These are phyloP conservation scores for Ichneumon xanthorius DNA, from an alignment of 2,888 invertebrate species.

Conservation along the genomic window DNA sequence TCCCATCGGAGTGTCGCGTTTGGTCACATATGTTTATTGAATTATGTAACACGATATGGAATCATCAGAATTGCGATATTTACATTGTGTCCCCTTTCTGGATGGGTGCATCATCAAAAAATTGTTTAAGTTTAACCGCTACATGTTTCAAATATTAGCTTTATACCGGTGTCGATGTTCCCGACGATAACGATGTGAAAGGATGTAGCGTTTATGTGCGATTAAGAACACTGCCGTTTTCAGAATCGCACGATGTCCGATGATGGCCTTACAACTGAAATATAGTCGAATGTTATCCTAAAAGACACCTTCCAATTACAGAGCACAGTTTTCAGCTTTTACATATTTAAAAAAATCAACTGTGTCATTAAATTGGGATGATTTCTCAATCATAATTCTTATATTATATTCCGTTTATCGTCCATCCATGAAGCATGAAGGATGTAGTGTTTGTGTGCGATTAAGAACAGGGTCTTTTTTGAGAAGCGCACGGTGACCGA, in stretches of 20 bases:
- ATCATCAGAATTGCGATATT: conserved; percentile 1
- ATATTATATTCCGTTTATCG: neutral
- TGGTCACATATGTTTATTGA: neutral
- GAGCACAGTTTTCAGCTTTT: too few relatives aligned
- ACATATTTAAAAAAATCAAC: too few relatives aligned
- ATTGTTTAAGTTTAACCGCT: neutral
- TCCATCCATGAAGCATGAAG: neutral
- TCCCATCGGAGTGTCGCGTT: neutral
- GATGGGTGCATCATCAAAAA: neutral
- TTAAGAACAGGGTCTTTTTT: neutral
- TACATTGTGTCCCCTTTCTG: neutral
- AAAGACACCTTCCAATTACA: too few relatives aligned
- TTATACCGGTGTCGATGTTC: neutral
- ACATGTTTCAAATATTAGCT: conserved; percentile 6
- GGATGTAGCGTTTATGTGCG: neutral
- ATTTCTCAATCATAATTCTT: neutral
- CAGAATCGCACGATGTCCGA: neutral
- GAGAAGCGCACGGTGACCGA: too few relatives aligned
- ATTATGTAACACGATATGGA: conserved; percentile 7
- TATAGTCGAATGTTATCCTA: neutral
- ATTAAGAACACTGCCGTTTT: neutral
- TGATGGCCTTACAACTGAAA: neutral
- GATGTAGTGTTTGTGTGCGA: neutral
- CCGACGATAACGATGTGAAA: neutral
- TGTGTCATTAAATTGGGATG: neutral